A percentile compares a stretch with the other conserved stretches of the same genome.
Evolutionary conservation across 2,797 vertebrate genomes (phyloP).

Genomic region (Macropodus opercularis): DNA sequence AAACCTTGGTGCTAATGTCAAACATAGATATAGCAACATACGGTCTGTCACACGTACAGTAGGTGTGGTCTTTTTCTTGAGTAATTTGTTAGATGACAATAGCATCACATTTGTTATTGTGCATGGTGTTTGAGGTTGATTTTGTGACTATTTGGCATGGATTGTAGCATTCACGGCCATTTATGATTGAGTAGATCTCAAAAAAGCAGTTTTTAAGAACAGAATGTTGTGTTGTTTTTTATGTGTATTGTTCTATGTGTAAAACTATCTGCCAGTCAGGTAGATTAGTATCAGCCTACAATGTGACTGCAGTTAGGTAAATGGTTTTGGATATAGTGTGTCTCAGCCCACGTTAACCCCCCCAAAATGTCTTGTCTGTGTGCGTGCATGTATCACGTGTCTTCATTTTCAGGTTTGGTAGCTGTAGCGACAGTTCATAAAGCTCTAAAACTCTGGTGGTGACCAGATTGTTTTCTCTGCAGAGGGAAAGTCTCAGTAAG

Average conservation of each 20-base stretch:
- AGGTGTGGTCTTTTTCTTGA: constrained; percentile 27
- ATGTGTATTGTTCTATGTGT: constrained; percentile 52
- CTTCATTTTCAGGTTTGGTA: constrained; percentile 54
- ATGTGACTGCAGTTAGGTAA: constrained; percentile 17
- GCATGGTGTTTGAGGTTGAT: constrained; percentile 48
- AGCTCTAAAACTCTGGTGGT: constrained; percentile 41
- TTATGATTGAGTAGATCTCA: constrained; percentile 77
- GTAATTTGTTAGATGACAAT: constrained; percentile 14
- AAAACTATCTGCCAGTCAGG: constrained; percentile 72
- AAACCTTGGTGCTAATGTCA: constrained; percentile 80
- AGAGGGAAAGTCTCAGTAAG: constrained; percentile 15
- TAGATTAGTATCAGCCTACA: constrained; percentile 40
- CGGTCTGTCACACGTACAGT: constrained; percentile 45
- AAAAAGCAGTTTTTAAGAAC: constrained; percentile 43
- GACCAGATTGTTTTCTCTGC: constrained; percentile 29
- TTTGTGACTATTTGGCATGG: constrained; percentile 25
- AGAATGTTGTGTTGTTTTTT: constrained; percentile 45
- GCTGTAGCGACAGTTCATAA: constrained; percentile 43
- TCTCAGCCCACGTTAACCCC: no score
- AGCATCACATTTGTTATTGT: constrained; percentile 29
- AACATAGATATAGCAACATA: constrained; percentile 52
- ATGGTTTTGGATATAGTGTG: constrained; percentile 21
- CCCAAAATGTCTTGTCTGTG: no score
- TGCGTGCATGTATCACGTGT: no score
- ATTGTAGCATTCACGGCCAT: constrained; percentile 43